Evolutionary conservation across 2,797 vertebrate genomes (phyloP).

Genomic region (Ara ararauna): DNA sequence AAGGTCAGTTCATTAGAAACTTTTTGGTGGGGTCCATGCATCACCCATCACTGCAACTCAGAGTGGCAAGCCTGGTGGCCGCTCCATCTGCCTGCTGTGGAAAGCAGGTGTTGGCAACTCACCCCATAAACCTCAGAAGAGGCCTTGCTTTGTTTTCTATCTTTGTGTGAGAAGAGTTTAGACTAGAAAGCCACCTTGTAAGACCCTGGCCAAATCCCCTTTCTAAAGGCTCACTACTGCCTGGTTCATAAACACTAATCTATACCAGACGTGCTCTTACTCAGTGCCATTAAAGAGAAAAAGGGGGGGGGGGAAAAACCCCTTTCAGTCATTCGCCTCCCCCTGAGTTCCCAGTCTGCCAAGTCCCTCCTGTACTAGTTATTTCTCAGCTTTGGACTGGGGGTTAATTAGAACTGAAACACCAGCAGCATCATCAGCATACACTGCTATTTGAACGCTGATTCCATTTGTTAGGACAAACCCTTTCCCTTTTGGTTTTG

Average conservation of each 20-base stretch:
- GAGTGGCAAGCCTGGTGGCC: neutral
- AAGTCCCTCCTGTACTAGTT: neutral
- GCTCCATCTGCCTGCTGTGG: neutral
- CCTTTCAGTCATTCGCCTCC: neutral
- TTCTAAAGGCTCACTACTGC: neutral
- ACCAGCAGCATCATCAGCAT: neutral
- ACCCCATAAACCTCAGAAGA: neutral
- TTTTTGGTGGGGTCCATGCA: neutral
- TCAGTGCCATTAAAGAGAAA: neutral
- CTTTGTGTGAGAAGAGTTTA: neutral
- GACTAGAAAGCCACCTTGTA: neutral
- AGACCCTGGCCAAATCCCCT: neutral
- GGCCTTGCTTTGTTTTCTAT: neutral
- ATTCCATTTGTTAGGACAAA: neutral
- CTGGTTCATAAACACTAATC: constrained; percentile 45
- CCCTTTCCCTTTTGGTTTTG: neutral
- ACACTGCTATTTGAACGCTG: neutral
- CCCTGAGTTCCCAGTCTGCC: neutral
- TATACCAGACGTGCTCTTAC: neutral
- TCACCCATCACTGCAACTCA: neutral
- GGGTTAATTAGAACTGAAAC: neutral
- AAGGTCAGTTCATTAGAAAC: neutral
- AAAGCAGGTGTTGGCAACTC: constrained; percentile 25
- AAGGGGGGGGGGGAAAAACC: fast-evolving
- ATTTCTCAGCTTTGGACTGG: neutral